Evolutionary conservation across 2,888 invertebrate species (phyloP), one percentile per base, ranked within the genome.

Genomic region (Thysanoteuthis rhombus): DNA sequence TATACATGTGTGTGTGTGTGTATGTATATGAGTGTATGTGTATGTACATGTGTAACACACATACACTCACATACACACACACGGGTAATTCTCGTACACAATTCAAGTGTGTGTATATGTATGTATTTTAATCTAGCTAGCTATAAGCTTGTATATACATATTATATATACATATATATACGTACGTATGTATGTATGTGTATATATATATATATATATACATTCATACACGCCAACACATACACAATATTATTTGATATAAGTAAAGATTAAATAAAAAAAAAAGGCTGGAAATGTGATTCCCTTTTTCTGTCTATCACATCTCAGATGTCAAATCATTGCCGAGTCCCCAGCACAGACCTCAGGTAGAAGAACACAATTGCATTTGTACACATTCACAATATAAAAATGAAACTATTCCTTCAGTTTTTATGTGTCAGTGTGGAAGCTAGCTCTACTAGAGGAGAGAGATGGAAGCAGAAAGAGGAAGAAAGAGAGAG

Each of bases 311-410:
- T n/a, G 75, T 75, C 75, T 36, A 75, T 75, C 75, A 75, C 75
- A 75, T 75, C 75, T 75, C 75, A 75, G 75, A 75, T 75, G 75
- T 75, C 75, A 75, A 75, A 75, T 75, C 75, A 75, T n/a, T 75
- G 75, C 16, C 36, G 75, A 75, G 75, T 75, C 12, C 75, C 75
- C 75, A 36, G 75, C 75, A 75, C 75, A 75, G 75, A 75, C 75
- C 75, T 75, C 75, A 75, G 75, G 75, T 75, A n/a, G 75, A 75
- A 75, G 75, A 75, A 75, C 75, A 75, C 75, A 12, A 36, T 75
- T 36, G 75, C 75, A 75, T 75, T 75, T 75, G 75, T 75, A 75
- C 75, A n/a, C 75, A n/a, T 75, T 75, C 75, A 36, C 75, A n/a
- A n/a, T n/a, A n/a, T 75, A 75, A 75, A 75, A 75, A 75, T 75